A percentile compares a stretch with the other conserved stretches of the same genome.
phyloP scores from a whole-genome alignment of 2,888 invertebrate species.

The Frankliniella fusca region DNA sequence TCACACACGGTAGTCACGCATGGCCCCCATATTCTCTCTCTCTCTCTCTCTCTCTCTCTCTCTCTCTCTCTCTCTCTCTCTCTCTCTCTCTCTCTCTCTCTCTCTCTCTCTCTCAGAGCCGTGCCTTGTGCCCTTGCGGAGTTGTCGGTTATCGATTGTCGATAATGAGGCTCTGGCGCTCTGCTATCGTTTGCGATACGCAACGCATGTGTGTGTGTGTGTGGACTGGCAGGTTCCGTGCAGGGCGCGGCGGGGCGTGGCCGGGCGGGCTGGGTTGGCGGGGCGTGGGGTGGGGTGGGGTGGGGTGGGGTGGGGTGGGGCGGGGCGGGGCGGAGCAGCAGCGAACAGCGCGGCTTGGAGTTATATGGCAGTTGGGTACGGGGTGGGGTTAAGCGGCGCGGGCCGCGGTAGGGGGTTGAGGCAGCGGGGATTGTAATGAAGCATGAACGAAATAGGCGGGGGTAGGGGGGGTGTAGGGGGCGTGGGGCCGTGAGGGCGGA shows the following conservation, averaged over 20 bases:
- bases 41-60: not conserved
- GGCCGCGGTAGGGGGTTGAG: not conserved
- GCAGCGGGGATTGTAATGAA: not conserved
- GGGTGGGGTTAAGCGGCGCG: not conserved
- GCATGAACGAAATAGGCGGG: not conserved
- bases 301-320: not conserved
- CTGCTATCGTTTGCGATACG: constrained; percentile 1
- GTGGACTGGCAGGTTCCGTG: constrained; percentile 10
- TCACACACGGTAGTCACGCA: not conserved
- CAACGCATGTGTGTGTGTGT: not conserved
- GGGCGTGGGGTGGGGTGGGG: not conserved
- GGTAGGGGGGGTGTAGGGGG: not conserved
- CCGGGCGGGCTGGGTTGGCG: too few species aligned
- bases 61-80: not conserved
- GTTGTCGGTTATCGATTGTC: constrained; percentile 8
- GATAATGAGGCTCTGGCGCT: not conserved
- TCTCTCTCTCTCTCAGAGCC: not conserved
- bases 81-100: not conserved
- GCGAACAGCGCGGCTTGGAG: not conserved
- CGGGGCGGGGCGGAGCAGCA: not conserved
- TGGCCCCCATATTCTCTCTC: not conserved
- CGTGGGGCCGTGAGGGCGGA: not conserved
- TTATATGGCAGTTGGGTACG: not conserved
- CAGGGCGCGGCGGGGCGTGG: not conserved
- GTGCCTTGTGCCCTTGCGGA: not conserved